phyloP scores from a whole-genome alignment of 2,888 invertebrate genomes.

The Ryuthela nishihirai region DNA sequence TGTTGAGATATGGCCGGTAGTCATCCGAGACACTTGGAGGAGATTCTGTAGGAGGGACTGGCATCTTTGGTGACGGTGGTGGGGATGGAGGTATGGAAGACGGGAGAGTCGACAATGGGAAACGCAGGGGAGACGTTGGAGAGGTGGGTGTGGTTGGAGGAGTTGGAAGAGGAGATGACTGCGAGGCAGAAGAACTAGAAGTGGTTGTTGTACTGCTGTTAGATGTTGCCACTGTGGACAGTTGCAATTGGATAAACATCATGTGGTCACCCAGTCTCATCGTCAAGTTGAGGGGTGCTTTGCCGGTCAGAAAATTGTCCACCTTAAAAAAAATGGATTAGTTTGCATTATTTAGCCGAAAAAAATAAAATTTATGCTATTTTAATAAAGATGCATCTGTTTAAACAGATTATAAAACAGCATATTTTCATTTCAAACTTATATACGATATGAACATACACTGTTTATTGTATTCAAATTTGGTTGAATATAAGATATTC shows the following conservation, averaged over 20 bases:
- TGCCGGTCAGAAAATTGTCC: slow-evolving; percentile 91
- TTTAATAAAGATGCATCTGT: too few species aligned
- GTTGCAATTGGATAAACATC: slow-evolving; percentile 93
- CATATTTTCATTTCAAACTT: too few species aligned
- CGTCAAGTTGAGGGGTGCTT: slow-evolving; percentile 87
- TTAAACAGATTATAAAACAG: too few species aligned
- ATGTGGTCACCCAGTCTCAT: slow-evolving; percentile 95
- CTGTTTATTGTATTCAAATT: too few species aligned
- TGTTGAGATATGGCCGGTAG: slow-evolving; percentile 55
- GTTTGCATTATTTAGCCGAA: neutral
- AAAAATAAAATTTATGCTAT: neutral
- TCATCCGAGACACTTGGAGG: slow-evolving; percentile 4
- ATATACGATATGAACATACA: too few species aligned
- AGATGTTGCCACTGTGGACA: slow-evolving; percentile 74
- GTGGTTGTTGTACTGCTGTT: slow-evolving; percentile 45
- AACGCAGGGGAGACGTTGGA: slow-evolving; percentile 10
- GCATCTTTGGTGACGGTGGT: slow-evolving; percentile 11
- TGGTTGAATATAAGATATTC: too few species aligned
- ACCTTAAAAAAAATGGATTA: slow-evolving; percentile 57
- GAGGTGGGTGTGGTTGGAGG: slow-evolving; percentile 4
- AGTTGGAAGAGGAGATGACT: neutral
- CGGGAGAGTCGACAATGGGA: slow-evolving; percentile 1
- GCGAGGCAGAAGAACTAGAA: neutral
- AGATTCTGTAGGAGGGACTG: slow-evolving; percentile 15
- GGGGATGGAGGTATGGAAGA: slow-evolving; percentile 22